Conservation (phyloP, 1,140 invertebrate species). For the Oscheius sp. region DNA sequence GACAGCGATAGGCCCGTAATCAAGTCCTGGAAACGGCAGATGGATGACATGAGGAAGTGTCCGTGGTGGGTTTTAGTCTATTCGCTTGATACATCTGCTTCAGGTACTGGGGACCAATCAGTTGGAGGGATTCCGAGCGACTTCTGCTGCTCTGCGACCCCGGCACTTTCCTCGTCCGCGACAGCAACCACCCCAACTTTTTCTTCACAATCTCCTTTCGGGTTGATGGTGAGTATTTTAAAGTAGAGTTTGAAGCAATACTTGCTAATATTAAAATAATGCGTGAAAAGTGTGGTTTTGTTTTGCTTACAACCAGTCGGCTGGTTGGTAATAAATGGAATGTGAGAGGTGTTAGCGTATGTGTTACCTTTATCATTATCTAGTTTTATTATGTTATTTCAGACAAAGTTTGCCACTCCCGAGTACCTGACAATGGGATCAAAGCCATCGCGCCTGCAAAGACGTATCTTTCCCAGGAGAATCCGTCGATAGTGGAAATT, state of each 20-base stretch:
- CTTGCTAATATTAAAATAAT: background rate
- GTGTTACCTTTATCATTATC: conserved; percentile 34
- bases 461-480: no score
- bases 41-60: conserved; percentile 13
- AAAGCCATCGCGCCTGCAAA: no score
- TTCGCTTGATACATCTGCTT: background rate
- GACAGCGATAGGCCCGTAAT: background rate
- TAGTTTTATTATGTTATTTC: conserved; percentile 27
- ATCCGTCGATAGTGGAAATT: no score
- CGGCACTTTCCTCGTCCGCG: conserved; percentile 65
- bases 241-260: conserved; percentile 52
- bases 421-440: no score
- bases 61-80: background rate
- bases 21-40: no score
- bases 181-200: conserved; percentile 64
- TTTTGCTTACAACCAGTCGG: conserved; percentile 31
- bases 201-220: conserved; percentile 64
- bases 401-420: background rate
- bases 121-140: conserved; percentile 61
- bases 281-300: no score
- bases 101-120: conserved; percentile 66
- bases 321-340: conserved; percentile 60
- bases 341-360: no score
- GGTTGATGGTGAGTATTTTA: conserved; percentile 49
- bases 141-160: conserved; percentile 62